These are phyloP conservation scores for Laspeyria flexula DNA, from an alignment of 2,888 invertebrate genomes.

Conservation along the genomic window DNA sequence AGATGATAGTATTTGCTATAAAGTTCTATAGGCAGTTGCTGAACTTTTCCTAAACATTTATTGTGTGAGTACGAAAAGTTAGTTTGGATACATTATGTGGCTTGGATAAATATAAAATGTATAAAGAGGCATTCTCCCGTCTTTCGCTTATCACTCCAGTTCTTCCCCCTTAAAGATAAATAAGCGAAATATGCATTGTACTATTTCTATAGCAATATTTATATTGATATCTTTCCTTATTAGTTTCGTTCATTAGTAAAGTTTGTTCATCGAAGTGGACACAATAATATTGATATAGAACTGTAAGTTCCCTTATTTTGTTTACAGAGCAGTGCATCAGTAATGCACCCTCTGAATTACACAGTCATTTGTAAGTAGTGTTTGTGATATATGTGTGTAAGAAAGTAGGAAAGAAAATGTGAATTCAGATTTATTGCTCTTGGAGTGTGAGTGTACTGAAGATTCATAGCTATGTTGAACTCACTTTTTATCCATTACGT, in stretches of 20 bases:
- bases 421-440: constrained; percentile 69
- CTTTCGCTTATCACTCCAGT: background rate
- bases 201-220: constrained; percentile 19
- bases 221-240: constrained; percentile 27
- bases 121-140: background rate
- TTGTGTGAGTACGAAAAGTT: too few species aligned
- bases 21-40: too few species aligned
- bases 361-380: constrained; percentile 61
- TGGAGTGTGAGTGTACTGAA: constrained; percentile 20
- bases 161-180: background rate
- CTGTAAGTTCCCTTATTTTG: constrained; percentile 59
- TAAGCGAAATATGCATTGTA: constrained; percentile 7
- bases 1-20: too few species aligned
- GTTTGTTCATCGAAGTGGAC: constrained; percentile 47
- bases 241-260: constrained; percentile 46
- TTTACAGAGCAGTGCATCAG: constrained; percentile 64
- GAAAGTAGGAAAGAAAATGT: constrained; percentile 63
- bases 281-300: constrained; percentile 60
- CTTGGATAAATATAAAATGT: too few species aligned
- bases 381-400: constrained; percentile 68
- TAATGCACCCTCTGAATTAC: constrained; percentile 73
- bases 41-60: too few species aligned
- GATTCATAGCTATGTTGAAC: constrained; percentile 21
- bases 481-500: constrained; percentile 29
- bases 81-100: too few species aligned